phyloP scores from a whole-genome alignment of 2,797 vertebrate species.

The Crenuchus spilurus region DNA sequence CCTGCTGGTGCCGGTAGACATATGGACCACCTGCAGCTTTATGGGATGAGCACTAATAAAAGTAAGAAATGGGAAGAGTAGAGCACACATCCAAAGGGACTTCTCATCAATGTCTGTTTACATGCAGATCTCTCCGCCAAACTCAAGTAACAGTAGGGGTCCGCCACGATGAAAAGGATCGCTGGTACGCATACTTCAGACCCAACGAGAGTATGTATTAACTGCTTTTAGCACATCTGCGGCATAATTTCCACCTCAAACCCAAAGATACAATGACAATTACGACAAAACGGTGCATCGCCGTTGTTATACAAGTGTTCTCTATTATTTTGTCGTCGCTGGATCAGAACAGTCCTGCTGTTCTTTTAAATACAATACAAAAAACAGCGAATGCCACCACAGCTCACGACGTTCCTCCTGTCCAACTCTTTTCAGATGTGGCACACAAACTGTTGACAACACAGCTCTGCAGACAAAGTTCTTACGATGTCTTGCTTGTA shows the following conservation, averaged over 20 bases:
- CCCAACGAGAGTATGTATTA: neutral
- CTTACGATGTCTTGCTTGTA: neutral
- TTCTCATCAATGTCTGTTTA: slow-evolving; percentile 30
- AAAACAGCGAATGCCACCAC: neutral
- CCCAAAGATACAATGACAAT: neutral
- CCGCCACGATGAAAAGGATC: neutral
- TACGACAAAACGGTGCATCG: neutral
- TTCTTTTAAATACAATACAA: neutral
- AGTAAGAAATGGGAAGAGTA: neutral
- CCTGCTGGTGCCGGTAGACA: slow-evolving; percentile 34
- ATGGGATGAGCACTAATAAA: slow-evolving; percentile 60
- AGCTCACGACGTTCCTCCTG: neutral
- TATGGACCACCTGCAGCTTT: slow-evolving; percentile 63
- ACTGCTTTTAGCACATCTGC: neutral
- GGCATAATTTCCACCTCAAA: neutral
- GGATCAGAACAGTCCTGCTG: neutral
- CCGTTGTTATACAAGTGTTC: neutral
- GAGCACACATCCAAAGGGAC: slow-evolving; percentile 54
- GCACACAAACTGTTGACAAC: slow-evolving; percentile 2
- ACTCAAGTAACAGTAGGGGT: neutral
- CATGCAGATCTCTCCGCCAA: neutral
- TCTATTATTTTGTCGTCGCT: neutral
- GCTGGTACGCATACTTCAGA: too few relatives aligned
- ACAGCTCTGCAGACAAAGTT: slow-evolving; percentile 27
- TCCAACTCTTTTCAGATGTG: slow-evolving; percentile 2